Base-by-base conservation (phyloP, 2,113 vertebrate genomes). In the Nesogale talazaci region DNA sequence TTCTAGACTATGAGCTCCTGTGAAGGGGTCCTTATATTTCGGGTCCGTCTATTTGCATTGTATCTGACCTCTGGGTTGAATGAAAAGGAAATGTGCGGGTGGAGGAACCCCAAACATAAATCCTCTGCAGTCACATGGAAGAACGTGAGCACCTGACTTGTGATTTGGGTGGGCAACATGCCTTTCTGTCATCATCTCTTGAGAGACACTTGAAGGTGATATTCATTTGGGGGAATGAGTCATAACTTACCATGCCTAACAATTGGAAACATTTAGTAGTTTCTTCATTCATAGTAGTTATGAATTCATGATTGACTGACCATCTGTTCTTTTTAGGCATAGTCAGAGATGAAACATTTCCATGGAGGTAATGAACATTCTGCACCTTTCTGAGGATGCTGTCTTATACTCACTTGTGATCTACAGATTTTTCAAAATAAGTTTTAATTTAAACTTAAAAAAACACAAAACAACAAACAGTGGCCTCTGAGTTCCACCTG, bases 81-180 rank as follows among this genome's bases (percentile, higher is more conserved):
- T 89, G 83, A 34, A 90, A 76, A 88, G 6, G 34, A 92, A 59
- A 83, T n/a, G n/a, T 77, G 29, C 85, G 74, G 17, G 65, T 56
- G 22, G 14, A 70, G 52, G 0, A 31, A 72, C 25, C 61, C 61
- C 87, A 89, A 82, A 91, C 27, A 89, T 65, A 67, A 72, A 87
- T 92, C 16, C 14, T 61, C 72, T 78, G 59, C 42, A 63, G 23
- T 65, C 56, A 70, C 3, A 78, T 92, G 91, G 86, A 91, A 94
- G 83, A 56, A 95, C 89, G 69, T 88, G 46, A 81, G 56, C 46
- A 75, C 52, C 25, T 80, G 84, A 90, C 94, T 86, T 94, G 94
- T 93, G 90, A 96, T 84, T 11, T 93, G 59, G 6, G 23, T 80
- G 65, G 59, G 88, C 36, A 83, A 5, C 11, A 77, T 88, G 17